A percentile compares a stretch with the other conserved stretches of the same genome.
phyloP scores from a whole-genome alignment of 2,113 vertebrate species.

The Alligator sinensis region DNA sequence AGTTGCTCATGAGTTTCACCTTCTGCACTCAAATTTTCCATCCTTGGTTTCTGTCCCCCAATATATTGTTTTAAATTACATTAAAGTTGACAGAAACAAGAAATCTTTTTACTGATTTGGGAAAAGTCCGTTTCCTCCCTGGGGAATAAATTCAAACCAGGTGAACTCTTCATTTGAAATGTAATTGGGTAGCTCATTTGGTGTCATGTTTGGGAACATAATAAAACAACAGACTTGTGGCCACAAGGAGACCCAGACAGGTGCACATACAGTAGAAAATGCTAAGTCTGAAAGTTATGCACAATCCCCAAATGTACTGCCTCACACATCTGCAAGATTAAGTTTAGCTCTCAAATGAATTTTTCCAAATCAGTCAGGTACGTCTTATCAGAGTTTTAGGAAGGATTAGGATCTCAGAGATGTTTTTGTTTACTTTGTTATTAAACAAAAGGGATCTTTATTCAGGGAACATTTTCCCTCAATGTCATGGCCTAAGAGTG shows the following conservation, averaged over 20 bases:
- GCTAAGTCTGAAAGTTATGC: neutral
- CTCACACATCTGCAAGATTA: conserved; percentile 50
- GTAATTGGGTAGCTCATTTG: neutral
- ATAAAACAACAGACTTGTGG: neutral
- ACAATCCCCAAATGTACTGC: conserved; percentile 42
- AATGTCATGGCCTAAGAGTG: too few relatives aligned
- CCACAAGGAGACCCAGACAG: conserved; percentile 8
- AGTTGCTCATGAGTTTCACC: neutral
- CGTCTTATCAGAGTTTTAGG: conserved; percentile 59
- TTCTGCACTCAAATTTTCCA: neutral
- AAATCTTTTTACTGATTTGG: neutral
- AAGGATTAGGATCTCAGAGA: conserved; percentile 35
- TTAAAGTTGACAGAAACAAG: neutral
- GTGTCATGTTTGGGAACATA: neutral
- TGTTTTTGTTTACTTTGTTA: too few relatives aligned
- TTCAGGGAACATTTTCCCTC: too few relatives aligned
- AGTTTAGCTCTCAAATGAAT: conserved; percentile 42
- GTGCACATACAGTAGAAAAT: neutral
- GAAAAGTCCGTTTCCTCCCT: neutral
- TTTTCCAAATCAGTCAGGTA: conserved; percentile 68
- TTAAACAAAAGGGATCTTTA: too few relatives aligned
- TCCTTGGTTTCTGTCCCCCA: neutral
- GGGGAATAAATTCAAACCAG: neutral
- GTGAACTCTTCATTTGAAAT: neutral
- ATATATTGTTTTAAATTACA: neutral